These are phyloP conservation scores for Oreonectes daqikongensis DNA, from an alignment of 2,797 vertebrate genomes.

Conservation along the genomic window DNA sequence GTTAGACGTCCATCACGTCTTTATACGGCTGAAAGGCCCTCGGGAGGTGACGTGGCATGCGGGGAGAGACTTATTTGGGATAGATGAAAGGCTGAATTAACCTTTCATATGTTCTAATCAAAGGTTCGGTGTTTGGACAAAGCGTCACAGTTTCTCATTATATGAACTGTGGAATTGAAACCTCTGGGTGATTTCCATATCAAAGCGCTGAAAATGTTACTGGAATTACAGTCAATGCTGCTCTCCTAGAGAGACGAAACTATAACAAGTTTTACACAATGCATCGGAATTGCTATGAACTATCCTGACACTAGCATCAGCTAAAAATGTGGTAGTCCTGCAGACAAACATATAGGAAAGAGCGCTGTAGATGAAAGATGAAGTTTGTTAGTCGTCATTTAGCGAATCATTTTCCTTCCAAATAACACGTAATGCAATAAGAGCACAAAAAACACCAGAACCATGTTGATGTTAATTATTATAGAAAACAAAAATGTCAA, in stretches of 20 bases:
- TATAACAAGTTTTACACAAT: slow-evolving; percentile 27
- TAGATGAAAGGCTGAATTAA: slow-evolving; percentile 38
- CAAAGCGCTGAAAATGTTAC: slow-evolving; percentile 42
- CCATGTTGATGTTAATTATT: too few species aligned
- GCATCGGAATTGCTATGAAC: slow-evolving; percentile 25
- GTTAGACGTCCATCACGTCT: slow-evolving; percentile 15
- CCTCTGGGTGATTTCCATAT: slow-evolving; percentile 49
- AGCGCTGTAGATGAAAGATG: not conserved
- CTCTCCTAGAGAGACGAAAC: slow-evolving; percentile 40
- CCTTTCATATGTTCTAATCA: slow-evolving; percentile 49
- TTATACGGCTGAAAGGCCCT: slow-evolving; percentile 19
- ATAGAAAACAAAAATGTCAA: too few species aligned
- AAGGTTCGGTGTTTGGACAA: slow-evolving; percentile 39
- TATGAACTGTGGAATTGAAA: slow-evolving; percentile 25
- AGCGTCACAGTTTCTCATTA: slow-evolving; percentile 35
- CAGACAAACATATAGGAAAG: not conserved
- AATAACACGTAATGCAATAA: not conserved
- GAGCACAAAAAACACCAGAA: too few species aligned
- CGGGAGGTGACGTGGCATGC: slow-evolving; percentile 7
- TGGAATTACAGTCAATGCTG: slow-evolving; percentile 22
- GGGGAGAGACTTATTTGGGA: slow-evolving; percentile 33
- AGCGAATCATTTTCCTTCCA: not conserved
- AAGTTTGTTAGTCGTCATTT: not conserved
- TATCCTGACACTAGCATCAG: not conserved
- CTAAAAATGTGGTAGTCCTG: not conserved